phyloP scores from a whole-genome alignment of 2,113 vertebrate species.

The Hemibates koningsi region DNA sequence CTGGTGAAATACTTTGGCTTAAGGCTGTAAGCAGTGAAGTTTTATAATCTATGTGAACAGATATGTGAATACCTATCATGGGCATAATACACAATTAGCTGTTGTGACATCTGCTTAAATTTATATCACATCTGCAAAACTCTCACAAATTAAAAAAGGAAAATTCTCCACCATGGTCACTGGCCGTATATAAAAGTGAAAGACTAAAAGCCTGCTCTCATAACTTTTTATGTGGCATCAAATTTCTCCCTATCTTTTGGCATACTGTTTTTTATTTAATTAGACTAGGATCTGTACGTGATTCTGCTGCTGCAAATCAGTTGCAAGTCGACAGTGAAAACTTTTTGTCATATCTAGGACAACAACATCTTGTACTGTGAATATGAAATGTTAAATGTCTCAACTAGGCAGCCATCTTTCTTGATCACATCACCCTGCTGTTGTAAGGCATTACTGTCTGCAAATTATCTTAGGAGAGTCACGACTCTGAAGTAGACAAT shows the following conservation, averaged over 20 bases:
- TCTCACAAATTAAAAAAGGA: not conserved
- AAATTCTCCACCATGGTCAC: not conserved
- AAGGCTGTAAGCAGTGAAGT: not conserved
- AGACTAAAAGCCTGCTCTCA: not conserved
- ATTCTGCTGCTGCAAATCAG: not conserved
- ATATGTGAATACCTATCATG: not conserved
- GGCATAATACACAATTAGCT: not conserved
- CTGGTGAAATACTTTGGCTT: not conserved
- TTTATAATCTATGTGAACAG: not conserved
- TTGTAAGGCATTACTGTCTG: slow-evolving; percentile 3
- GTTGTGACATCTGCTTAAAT: not conserved
- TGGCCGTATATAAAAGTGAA: not conserved
- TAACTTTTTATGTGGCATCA: not conserved
- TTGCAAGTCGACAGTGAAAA: not conserved
- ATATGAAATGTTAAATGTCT: slow-evolving; percentile 37
- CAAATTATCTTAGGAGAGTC: slow-evolving; percentile 1
- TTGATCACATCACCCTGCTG: slow-evolving; percentile 22
- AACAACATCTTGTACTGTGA: slow-evolving; percentile 12
- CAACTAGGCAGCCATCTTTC: slow-evolving; percentile 24
- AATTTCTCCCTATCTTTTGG: not conserved
- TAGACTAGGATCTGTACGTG: not conserved
- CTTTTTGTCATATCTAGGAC: slow-evolving; percentile 49
- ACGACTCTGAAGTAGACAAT: not conserved
- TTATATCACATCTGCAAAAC: not conserved
- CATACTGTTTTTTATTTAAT: not conserved